Evolutionary conservation across 1,140 invertebrate species (phyloP).

Genomic region (Penaeus indicus): DNA sequence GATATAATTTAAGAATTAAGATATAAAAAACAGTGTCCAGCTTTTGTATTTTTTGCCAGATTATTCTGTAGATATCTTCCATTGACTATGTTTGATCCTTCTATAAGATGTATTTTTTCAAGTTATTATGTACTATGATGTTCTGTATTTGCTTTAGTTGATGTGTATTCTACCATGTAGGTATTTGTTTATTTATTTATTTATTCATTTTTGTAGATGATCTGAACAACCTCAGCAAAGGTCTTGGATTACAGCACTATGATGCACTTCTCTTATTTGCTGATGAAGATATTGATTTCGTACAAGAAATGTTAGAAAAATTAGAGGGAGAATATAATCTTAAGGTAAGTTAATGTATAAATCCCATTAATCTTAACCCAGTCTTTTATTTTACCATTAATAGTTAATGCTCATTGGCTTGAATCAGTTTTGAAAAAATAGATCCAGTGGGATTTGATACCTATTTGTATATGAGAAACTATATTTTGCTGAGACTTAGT

Average conservation of each 20-base stretch:
- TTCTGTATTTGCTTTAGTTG: no score
- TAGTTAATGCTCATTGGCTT: not conserved
- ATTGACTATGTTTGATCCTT: no score
- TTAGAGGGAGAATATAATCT: conserved; percentile 63
- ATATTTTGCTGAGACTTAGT: no score
- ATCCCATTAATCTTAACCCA: not conserved
- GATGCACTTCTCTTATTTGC: conserved; percentile 62
- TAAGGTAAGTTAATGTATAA: conserved; percentile 42
- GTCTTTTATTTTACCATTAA: not conserved
- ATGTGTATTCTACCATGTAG: not conserved
- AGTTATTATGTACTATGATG: no score
- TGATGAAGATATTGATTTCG: conserved; percentile 64
- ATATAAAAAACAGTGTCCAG: no score
- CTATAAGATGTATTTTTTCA: no score
- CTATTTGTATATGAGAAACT: no score
- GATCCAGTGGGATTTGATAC: not conserved
- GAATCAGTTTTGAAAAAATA: not conserved
- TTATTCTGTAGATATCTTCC: no score
- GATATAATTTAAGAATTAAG: no score
- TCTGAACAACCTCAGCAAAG: conserved; percentile 55
- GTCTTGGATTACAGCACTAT: conserved; percentile 55
- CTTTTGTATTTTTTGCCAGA: no score
- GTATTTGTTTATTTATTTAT: conserved; percentile 2
- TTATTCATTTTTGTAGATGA: conserved; percentile 51
- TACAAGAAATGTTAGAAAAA: conserved; percentile 63